Base-by-base conservation (phyloP, 2,797 vertebrate species). In the Enteromius afrohamiltoni region DNA sequence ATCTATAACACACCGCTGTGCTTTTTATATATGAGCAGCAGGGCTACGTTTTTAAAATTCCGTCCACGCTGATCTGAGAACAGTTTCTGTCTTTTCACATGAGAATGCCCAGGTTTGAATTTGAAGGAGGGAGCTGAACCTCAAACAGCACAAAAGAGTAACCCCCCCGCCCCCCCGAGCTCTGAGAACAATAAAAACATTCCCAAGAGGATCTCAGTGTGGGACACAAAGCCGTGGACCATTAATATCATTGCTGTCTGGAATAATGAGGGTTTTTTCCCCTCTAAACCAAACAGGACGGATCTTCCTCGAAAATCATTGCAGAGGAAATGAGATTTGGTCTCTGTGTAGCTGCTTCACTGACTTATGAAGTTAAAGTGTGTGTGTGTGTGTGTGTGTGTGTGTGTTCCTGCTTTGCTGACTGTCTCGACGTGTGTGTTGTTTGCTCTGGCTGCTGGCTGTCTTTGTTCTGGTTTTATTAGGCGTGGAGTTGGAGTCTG, bases 401-500 rank as follows among this genome's bases (percentile, higher is more conserved):
- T 73, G 76, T 73, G 85, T 37, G 68, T 78, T 31, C 34, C 71
- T 78, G 83, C 73, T 75, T 37, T 1, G 21, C 45, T 80, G 71
- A 77, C 51, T 80, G 68, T 76, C 51, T 76, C 53, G 34, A 6
- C 76, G 67, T 87, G 84, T 83, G 85, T 64, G 62, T 55, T 85
- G 86, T 88, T 86, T 87, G 79, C 84, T 40, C 86, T 89, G 84
- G 76, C 79, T 67, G 76, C 58, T 86, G 83, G 64, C 60, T 85
- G 17, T 80, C 84, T 84, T 88, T 87, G 83, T 86, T 85, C 84
- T 87, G 80, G 81, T 84, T 89, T 88, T 84, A 88, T 87, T 88
- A 87, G 83, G 84, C 84, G 71, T 88, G 62, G 85, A 83, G 77
- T 70, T 76, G 84, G 82, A 86, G 85, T 79, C 78, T 83, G 85